phyloP scores from a whole-genome alignment of 2,113 vertebrate genomes.

The Amblyornis subalaris region DNA sequence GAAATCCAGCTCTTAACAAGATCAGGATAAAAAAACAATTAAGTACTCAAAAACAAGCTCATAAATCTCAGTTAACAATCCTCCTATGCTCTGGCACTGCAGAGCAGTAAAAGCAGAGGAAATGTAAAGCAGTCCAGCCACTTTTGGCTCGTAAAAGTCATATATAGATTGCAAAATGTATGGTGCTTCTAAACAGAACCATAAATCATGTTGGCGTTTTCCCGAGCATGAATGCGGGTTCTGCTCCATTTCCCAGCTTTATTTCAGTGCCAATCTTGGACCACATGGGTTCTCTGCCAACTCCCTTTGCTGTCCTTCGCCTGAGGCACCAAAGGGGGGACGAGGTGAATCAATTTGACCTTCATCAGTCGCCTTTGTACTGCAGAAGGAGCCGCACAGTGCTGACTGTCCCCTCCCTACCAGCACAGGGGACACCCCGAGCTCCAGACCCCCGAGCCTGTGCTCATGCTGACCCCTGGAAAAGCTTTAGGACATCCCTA shows the following conservation, averaged over 20 bases:
- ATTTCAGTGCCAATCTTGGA: rapidly evolving
- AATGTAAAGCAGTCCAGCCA: not conserved
- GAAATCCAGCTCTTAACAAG: not conserved
- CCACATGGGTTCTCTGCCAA: not conserved
- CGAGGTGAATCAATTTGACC: not conserved
- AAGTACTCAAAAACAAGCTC: not conserved
- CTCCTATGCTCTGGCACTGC: not conserved
- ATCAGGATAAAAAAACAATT: not conserved
- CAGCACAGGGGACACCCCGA: rapidly evolving
- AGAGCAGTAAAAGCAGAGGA: not conserved
- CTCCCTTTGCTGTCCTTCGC: not conserved
- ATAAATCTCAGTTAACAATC: not conserved
- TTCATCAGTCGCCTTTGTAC: rapidly evolving
- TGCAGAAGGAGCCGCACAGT: not conserved
- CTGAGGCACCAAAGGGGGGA: rapidly evolving
- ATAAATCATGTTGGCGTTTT: not conserved
- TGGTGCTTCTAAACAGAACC: not conserved
- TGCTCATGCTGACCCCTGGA: rapidly evolving
- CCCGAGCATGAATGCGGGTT: rapidly evolving
- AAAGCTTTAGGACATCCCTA: rapidly evolving
- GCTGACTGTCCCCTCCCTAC: not conserved
- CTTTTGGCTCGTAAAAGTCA: not conserved
- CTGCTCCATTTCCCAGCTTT: not conserved
- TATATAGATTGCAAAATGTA: not conserved
- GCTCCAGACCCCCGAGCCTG: not conserved